phyloP scores from a whole-genome alignment of 2,797 vertebrate genomes.

The Triplophysa bombifrons region DNA sequence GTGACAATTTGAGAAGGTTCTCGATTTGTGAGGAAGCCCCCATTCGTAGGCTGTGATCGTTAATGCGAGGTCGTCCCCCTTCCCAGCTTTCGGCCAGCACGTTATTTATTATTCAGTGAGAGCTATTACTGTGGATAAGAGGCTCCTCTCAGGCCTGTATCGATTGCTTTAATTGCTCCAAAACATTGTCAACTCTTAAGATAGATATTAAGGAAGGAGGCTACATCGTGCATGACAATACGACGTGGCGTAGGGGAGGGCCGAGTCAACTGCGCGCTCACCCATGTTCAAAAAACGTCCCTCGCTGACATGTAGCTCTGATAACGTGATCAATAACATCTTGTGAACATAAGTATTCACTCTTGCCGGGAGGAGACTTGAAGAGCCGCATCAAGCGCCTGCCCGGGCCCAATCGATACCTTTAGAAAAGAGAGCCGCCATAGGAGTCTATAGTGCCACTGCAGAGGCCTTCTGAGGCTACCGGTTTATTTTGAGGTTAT shows the following conservation, averaged over 20 bases:
- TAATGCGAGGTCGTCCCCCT: constrained; percentile 59
- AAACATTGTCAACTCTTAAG: constrained; percentile 84
- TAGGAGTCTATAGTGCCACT: constrained; percentile 4
- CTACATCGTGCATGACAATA: constrained; percentile 70
- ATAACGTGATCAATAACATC: constrained; percentile 69
- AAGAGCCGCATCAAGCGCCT: constrained; percentile 41
- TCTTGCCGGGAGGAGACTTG: constrained; percentile 32
- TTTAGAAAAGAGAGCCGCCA: constrained; percentile 52
- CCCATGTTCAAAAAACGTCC: constrained; percentile 65
- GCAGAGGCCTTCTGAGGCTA: not conserved
- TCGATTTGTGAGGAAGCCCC: constrained; percentile 44
- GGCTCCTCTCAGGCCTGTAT: constrained; percentile 76
- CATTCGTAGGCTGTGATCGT: constrained; percentile 51
- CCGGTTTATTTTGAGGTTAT: constrained; percentile 16
- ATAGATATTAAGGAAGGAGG: constrained; percentile 76
- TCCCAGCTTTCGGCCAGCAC: constrained; percentile 59
- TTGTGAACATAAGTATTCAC: constrained; percentile 67
- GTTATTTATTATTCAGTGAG: constrained; percentile 83
- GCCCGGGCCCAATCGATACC: constrained; percentile 62
- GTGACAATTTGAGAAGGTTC: constrained; percentile 43
- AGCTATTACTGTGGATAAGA: constrained; percentile 82
- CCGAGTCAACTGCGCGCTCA: constrained; percentile 11
- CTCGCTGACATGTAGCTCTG: constrained; percentile 63
- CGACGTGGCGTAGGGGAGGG: constrained; percentile 54
- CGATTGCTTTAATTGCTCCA: constrained; percentile 81